A percentile compares a stretch with the other conserved stretches of the same genome.
phyloP scores from a whole-genome alignment of 2,113 vertebrate species.

The Psettodes erumei region DNA sequence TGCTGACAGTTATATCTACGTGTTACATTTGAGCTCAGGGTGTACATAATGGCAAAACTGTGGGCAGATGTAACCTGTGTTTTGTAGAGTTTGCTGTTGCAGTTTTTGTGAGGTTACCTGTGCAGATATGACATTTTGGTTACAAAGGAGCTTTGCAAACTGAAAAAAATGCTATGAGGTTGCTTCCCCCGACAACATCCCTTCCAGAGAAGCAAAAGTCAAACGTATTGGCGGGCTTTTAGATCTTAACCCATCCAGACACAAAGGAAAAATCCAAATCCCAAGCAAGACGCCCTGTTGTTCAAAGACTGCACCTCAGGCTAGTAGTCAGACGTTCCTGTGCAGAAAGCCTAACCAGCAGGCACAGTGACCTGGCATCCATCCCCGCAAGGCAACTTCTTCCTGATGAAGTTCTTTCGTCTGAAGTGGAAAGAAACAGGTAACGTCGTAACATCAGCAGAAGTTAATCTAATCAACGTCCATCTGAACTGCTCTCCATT shows the following conservation, averaged over 20 bases:
- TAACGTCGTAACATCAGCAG: not conserved
- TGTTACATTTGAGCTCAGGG: constrained; percentile 2
- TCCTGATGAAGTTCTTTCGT: constrained; percentile 41
- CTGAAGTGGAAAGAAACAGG: constrained; percentile 33
- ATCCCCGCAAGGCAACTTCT: constrained; percentile 3
- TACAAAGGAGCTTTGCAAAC: constrained; percentile 3
- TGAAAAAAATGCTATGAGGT: constrained; percentile 15
- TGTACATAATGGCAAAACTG: constrained; percentile 1
- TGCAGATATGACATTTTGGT: constrained; percentile 10
- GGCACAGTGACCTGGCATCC: constrained; percentile 32
- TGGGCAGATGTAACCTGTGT: not conserved
- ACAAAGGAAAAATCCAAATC: constrained; percentile 38
- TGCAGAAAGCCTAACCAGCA: constrained; percentile 30
- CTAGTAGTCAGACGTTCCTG: constrained; percentile 22
- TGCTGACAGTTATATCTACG: not conserved
- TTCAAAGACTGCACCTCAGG: constrained; percentile 29
- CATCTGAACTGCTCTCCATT: not conserved
- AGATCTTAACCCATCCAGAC: constrained; percentile 35
- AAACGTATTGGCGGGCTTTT: constrained; percentile 39
- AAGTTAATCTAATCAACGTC: constrained; percentile 36
- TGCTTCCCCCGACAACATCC: not conserved
- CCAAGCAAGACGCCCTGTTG: constrained; percentile 12
- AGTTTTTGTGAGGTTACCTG: not conserved
- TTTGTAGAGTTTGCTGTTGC: constrained; percentile 20
- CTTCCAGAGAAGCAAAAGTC: constrained; percentile 3